Base-by-base conservation (phyloP, 2,888 invertebrate genomes). In the Drosophila yooni region DNA sequence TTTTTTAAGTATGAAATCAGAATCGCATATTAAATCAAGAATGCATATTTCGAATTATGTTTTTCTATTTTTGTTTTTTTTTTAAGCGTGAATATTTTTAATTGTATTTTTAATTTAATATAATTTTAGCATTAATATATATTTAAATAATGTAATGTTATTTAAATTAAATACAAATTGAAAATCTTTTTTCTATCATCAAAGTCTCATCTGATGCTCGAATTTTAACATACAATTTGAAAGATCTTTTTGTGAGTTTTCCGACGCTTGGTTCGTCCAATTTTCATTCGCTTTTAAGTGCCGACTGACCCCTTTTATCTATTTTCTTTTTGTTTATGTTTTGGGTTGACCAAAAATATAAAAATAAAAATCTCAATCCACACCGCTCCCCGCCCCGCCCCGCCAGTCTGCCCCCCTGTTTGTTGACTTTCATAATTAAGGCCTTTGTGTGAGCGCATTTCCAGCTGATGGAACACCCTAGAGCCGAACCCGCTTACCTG, bases 371-470 rank as follows among this genome's bases (percentile, higher is more conserved):
- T 8, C 25, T 15, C 15, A 15, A 7, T 4, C 21, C 46, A 7
- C 18, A 21, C 50, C 11, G 21, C 25, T 18, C 34, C 50, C 13
- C 7, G 31, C 15, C 21, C 21, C 21, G 21, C 21, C 21, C 21
- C 21, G 21, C 21, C 21, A 21, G 21, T 21, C 21, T 21, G 21
- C 21, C 21, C 53, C 62, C 56, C 73, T 61, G 65, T 70, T 58
- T 88, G 90, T 86, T 86, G 91, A 89, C 89, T 91, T 89, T 91
- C 91, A 89, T 91, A 91, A 90, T 90, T 90, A 91, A 90, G 91
- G 89, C 77, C 74, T 89, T 86, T 86, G 87, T 86, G 69, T 75
- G 70, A 71, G 89, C 71, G 85, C 85, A 76, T 88, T 85, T 85
- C 87, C 90, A 85, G 90, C 82, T 89, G 88, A 88, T 71, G 81